Evolutionary conservation across 2,113 vertebrate genomes (phyloP), one percentile per base, ranked within the genome.

Genomic region (Nansenia antarctica): DNA sequence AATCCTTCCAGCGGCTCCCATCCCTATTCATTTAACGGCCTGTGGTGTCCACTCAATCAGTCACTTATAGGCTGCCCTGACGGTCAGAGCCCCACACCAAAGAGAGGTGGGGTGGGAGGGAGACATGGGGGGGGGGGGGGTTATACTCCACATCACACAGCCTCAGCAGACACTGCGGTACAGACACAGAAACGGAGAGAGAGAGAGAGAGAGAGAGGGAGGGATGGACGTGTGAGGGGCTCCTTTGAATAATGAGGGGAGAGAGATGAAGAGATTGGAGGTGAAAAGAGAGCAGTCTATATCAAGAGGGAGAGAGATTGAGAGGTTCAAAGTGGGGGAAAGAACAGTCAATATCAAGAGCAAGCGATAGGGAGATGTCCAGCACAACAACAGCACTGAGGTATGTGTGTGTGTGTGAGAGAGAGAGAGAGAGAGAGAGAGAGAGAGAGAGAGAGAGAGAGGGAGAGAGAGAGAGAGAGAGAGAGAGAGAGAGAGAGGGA

Each of bases 381-480:
- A 67, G 81, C 79, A 85, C 65, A 76, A 85, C 76, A 72, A 81
- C 81, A 78, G 82, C 85, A 87, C 80, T 81, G 69, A 82, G 58
- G 47, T 65, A 26, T 64, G 35, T 73, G 76, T 69, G 70, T 42
- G 35, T 60, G 61, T 6, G 61, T 67, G 63, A 26, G 52, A 30
- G 22, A 27, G 65, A 15, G 55, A 14, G 30, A 26, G 60, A 14
- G 22, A 39, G 62, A 30, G 32, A 8, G 45, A 62, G 74, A 42
- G 66, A 30, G 62, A 57, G 70, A 53, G 37, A 39, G 39, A 30
- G 30, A 12, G 70, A 24, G 54, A 20, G 31, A 27, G 30, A 47
- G 54, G 59, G 35, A 74, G 90, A 74, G 86, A 80, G 86, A 86
- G 88, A 87, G 90, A 91, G 90, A 90, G 88, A 91, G n/a, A n/a